Percentiles rank a stretch among this genome's conserved stretches.
phyloP scores from a whole-genome alignment of 1,140 invertebrate genomes.

The Chironomus tepperi region DNA sequence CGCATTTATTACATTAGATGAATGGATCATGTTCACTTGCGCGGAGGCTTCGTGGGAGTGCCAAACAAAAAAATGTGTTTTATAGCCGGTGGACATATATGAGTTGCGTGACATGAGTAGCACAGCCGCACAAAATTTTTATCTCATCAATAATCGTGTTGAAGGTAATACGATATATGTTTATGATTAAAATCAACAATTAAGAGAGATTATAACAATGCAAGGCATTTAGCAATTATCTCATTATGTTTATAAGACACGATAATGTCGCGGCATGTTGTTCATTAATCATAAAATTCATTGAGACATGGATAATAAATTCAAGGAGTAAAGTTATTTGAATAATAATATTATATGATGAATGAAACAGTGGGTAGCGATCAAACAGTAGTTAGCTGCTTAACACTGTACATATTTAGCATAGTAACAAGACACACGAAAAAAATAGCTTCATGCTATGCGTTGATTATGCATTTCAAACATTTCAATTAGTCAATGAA shows the following conservation, averaged over 20 bases:
- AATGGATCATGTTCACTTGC: background rate
- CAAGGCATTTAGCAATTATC: background rate
- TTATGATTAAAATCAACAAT: no score
- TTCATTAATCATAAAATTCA: background rate
- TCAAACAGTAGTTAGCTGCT: background rate
- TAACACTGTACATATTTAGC: no score
- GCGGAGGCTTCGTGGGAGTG: background rate
- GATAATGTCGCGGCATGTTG: background rate
- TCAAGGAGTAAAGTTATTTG: background rate
- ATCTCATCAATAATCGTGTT: no score
- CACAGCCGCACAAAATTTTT: background rate
- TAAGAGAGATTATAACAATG: no score
- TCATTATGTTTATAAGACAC: background rate
- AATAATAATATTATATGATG: no score
- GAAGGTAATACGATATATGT: no score
- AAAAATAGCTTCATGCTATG: background rate
- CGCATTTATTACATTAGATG: background rate
- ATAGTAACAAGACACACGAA: background rate
- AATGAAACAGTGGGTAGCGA: background rate
- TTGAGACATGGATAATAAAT: background rate
- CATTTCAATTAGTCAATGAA: conserved; percentile 17
- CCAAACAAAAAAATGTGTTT: background rate
- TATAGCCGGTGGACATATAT: background rate
- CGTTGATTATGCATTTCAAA: background rate
- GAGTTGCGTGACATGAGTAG: background rate